Percentiles rank a stretch among this genome's conserved stretches.
phyloP scores from a whole-genome alignment of 1,140 invertebrate species.

The Polypedilum pembai region DNA sequence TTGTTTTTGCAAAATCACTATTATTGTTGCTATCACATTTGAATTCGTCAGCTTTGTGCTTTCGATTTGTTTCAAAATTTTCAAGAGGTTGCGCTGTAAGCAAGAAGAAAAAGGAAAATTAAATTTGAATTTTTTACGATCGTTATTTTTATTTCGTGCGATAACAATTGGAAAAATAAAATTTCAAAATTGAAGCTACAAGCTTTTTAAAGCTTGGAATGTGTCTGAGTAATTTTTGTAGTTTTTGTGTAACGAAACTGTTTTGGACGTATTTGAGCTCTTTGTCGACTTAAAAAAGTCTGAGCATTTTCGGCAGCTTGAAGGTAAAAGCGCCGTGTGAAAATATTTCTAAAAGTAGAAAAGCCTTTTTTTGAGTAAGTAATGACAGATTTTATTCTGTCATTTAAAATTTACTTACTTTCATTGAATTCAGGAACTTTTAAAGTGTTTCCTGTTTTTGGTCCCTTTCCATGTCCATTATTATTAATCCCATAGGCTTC shows the following conservation, averaged over 20 bases:
- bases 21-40: not conserved
- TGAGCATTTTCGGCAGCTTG: no score
- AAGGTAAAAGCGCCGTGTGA: no score
- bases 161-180: no score
- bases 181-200: no score
- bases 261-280: no score
- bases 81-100: constrained; percentile 7
- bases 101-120: not conserved
- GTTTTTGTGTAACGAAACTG: no score
- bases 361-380: no score
- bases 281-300: no score
- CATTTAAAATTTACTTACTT: not conserved
- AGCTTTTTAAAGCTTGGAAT: no score
- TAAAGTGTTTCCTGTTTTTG: not conserved
- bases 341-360: no score
- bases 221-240: not conserved
- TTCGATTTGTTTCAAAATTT: not conserved
- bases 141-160: not conserved
- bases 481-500: not conserved
- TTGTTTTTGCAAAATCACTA: not conserved
- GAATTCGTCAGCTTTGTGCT: not conserved
- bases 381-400: no score
- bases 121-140: not conserved
- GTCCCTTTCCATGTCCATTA: not conserved
- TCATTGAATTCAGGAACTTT: constrained; percentile 18